A percentile compares a stretch with the other conserved stretches of the same genome.
These are phyloP conservation scores for Sitta europaea DNA, from an alignment of 2,113 vertebrate species.

Conservation along the genomic window DNA sequence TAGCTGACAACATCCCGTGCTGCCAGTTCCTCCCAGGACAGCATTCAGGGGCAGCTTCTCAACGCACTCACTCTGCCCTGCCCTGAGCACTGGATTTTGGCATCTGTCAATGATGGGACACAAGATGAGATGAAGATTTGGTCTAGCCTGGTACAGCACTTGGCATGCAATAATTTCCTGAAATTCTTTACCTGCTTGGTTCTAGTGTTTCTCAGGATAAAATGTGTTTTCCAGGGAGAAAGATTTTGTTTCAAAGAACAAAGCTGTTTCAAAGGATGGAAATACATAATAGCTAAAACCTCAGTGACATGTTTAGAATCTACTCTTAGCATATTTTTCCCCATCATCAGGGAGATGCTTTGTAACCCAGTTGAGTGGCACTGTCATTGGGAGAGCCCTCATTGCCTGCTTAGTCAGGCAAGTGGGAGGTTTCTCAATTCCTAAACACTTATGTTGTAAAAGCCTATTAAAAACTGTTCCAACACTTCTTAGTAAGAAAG, in stretches of 20 bases:
- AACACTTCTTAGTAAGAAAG: background rate
- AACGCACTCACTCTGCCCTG: background rate
- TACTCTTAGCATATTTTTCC: background rate
- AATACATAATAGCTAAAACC: background rate
- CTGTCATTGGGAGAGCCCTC: background rate
- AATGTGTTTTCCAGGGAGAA: background rate
- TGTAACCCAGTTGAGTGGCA: background rate
- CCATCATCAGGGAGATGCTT: background rate
- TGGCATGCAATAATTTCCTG: background rate
- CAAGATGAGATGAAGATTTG: background rate
- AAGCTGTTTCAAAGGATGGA: background rate
- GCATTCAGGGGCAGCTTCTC: fast-evolving
- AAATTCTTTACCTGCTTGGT: background rate
- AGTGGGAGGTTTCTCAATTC: background rate
- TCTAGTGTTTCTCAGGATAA: background rate
- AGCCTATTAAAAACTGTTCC: background rate
- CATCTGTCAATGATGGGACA: background rate
- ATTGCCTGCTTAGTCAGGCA: background rate
- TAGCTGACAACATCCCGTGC: background rate
- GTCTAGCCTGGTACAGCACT: background rate
- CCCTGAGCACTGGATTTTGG: background rate
- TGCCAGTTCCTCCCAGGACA: background rate
- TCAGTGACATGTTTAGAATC: background rate
- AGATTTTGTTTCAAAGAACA: background rate
- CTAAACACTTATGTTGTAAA: background rate